Evolutionary conservation across 2,888 invertebrate species (phyloP), one percentile per base, ranked within the genome.

Genomic region (Molorchus minor): DNA sequence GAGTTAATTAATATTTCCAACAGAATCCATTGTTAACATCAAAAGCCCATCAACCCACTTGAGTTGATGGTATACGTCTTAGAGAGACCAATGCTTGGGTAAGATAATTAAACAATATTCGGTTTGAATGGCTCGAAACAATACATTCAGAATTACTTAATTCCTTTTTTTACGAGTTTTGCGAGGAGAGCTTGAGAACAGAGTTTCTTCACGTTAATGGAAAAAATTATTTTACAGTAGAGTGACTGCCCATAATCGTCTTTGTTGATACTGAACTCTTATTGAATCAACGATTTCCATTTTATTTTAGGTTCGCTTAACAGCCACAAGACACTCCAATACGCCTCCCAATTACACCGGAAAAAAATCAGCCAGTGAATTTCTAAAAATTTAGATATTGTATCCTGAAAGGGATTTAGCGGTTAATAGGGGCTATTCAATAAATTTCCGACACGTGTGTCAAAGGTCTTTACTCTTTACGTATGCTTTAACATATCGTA

Each of bases 241-340:
- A 40, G 7, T 13, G 16, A 20, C 36, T 15, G 8, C 15, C 25
- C 49, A 36, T 38, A 49, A 38, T 49, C 15, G 38, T 38, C 21
- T 43, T 25, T 21, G 43, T 43, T 43, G 25, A 13, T 43, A 43
- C 12, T 8, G 25, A 25, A 21, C 25, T 43, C 43, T 43, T 25
- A 12, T 19, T 13, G 43, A 25, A 43, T 21, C 25, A 43, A 43
- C 43, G 13, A 25, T 20, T 43, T 43, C 25, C 15, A 58, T 62
- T 60, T 43, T 49, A 52, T 54, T 62, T 66, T 56, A 30, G 46
- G 54, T 59, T 61, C 61, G 61, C 60, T 65, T 61, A 65, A 57
- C 68, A 63, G 61, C 63, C 59, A 66, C 61, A 63, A 65, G 63
- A 65, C 58, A 66, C 41, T 64, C 58, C 56, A 52, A 62, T 63